Evolutionary conservation across 2,888 invertebrate genomes (phyloP).

Genomic region (Eledone cirrhosa): DNA sequence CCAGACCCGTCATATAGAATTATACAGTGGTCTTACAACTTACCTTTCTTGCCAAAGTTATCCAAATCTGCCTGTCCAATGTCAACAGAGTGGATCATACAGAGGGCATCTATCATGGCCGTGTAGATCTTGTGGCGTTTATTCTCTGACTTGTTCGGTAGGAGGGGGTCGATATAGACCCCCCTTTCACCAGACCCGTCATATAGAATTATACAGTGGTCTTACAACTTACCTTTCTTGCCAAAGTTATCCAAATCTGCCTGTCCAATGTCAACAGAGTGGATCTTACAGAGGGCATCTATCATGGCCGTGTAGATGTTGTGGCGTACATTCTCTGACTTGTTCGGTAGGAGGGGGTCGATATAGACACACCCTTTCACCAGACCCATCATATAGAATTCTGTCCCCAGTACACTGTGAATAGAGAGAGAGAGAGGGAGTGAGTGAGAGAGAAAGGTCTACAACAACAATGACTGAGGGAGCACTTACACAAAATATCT

Average conservation of each 20-base stretch:
- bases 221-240: slow-evolving; percentile 51
- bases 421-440: no score
- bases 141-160: slow-evolving; percentile 55
- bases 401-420: slow-evolving; percentile 66
- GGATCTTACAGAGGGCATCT: slow-evolving; percentile 63
- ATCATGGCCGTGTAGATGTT: slow-evolving; percentile 58
- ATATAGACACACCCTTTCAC: slow-evolving; percentile 64
- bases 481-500: no score
- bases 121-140: slow-evolving; percentile 59
- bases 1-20: no score
- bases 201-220: slow-evolving; percentile 68
- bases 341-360: slow-evolving; percentile 58
- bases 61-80: slow-evolving; percentile 60
- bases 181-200: slow-evolving; percentile 67
- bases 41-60: slow-evolving; percentile 65
- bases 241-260: slow-evolving; percentile 65
- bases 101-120: slow-evolving; percentile 58
- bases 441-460: no score
- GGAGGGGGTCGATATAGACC: slow-evolving; percentile 62
- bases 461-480: neutral
- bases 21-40: no score
- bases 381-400: slow-evolving; percentile 69
- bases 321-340: slow-evolving; percentile 54
- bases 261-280: slow-evolving; percentile 61
- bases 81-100: slow-evolving; percentile 65